These are phyloP conservation scores for Paramormyrops kingsleyae DNA, from an alignment of 2,113 vertebrate species.

Conservation along the genomic window DNA sequence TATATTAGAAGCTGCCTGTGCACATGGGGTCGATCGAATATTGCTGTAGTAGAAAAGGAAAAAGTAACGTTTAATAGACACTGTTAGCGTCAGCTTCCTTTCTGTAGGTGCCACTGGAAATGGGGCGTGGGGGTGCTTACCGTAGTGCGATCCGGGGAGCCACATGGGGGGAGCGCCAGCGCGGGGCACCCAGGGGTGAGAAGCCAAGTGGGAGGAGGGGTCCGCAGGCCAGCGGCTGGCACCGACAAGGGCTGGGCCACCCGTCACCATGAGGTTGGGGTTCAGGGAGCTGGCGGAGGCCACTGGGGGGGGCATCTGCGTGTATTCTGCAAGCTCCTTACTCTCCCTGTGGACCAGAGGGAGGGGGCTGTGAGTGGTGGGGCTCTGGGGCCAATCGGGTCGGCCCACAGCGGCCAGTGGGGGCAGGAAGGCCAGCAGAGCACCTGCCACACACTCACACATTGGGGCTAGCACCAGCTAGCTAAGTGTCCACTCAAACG, in stretches of 20 bases:
- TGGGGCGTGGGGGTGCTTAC: slow-evolving; percentile 44
- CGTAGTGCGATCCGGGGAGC: slow-evolving; percentile 76
- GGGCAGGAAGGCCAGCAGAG: not conserved
- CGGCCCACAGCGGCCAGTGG: not conserved
- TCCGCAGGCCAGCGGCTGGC: slow-evolving; percentile 83
- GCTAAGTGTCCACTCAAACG: not conserved
- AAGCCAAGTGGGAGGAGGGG: slow-evolving; percentile 73
- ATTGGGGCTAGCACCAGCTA: not conserved
- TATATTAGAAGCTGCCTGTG: not conserved
- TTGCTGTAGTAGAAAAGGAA: not conserved
- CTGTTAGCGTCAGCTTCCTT: not conserved
- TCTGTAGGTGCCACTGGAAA: not conserved
- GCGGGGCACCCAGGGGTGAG: slow-evolving; percentile 86
- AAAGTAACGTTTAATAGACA: not conserved
- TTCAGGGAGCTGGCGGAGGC: slow-evolving; percentile 73
- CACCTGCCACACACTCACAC: not conserved
- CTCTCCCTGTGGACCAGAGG: slow-evolving; percentile 68
- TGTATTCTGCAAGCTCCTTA: slow-evolving; percentile 85
- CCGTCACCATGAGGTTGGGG: slow-evolving; percentile 95
- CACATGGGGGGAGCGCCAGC: slow-evolving; percentile 85
- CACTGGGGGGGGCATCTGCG: slow-evolving; percentile 75
- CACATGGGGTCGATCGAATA: not conserved
- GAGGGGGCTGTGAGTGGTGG: not conserved
- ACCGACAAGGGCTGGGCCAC: slow-evolving; percentile 69
- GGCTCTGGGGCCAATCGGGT: not conserved